Evolutionary conservation across 2,113 vertebrate genomes (phyloP), one percentile per base, ranked within the genome.

Genomic region (Numida meleagris): DNA sequence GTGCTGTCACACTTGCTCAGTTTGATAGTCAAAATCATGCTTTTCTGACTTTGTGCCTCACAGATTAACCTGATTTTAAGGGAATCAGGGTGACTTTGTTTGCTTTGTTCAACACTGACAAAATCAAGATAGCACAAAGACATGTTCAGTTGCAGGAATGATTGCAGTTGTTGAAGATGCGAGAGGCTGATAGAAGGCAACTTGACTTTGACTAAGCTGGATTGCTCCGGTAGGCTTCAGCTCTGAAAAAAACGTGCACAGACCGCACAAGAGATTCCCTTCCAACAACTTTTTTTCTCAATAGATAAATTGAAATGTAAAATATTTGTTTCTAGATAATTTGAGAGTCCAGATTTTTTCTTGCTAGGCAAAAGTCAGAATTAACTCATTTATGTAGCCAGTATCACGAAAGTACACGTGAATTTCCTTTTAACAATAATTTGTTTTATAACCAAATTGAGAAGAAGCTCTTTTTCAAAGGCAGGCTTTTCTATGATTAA

Each of bases 11-110:
- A 82, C 91, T 43, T 67, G 80, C 81, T 97, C 82, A 93, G 82
- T 95, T 95, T 91, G 66, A 89, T 68, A 96, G 93, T 92, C 87
- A 97, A 97, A 98, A 97, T 96, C 95, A 88, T 46, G 25, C 65
- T 97, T 95, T 96, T 93, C 68, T 95, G 86, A 91, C 72, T 86
- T 58, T 92, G 7, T 93, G 61, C 31, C 89, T 91, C 96, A n/a
- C 50, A 95, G 77, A 90, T 90, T 95, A 95, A 95, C 94, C 55
- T 86, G 85, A 97, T 89, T 92, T 96, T 92, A 94, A 83, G 58
- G 95, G 88, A 97, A 87, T 93, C 77, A 88, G 85, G 76, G 40
- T 96, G 88, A 94, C 78, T 97, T 96, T 82, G 45, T 94, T 97
- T 97, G 36, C 38, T 86, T 94, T 87, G 86, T 95, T 95, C 29